Conservation (phyloP, 2,888 invertebrate species). For the Cetonia aurata region DNA sequence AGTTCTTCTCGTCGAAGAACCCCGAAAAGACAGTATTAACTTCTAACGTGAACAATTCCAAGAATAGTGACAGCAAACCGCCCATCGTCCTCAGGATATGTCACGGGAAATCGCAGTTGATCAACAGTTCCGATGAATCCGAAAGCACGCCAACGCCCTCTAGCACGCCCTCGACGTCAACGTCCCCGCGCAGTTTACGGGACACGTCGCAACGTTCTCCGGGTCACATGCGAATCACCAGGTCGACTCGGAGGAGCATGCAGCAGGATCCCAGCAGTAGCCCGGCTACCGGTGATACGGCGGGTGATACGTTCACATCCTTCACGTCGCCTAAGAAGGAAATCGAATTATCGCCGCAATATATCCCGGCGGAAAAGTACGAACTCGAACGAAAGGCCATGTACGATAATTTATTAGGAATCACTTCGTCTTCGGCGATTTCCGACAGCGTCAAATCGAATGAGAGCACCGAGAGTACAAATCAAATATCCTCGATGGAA, state of each 20-base stretch:
- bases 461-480: conserved; percentile 11
- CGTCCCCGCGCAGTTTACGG: conserved; percentile 64
- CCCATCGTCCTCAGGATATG: conserved; percentile 91
- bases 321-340: conserved; percentile 63
- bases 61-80: conserved; percentile 67
- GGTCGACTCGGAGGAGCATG: conserved; percentile 65
- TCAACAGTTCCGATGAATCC: conserved; percentile 67
- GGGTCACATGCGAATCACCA: conserved; percentile 62
- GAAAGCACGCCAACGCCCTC: conserved; percentile 69
- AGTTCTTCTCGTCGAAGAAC: conserved; percentile 63
- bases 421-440: conserved; percentile 52
- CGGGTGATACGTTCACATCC: conserved; percentile 57
- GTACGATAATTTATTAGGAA: conserved; percentile 65
- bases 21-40: conserved; percentile 61
- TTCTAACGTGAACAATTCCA: conserved; percentile 61
- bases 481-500: conserved; percentile 8
- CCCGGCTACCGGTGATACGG: conserved; percentile 63
- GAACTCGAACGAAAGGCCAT: conserved; percentile 66
- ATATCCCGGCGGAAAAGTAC: conserved; percentile 67
- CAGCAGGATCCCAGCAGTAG: conserved; percentile 65
- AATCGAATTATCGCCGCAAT: conserved; percentile 63
- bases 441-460: conserved; percentile 8
- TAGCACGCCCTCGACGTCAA: conserved; percentile 70
- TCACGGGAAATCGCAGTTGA: conserved; percentile 74
- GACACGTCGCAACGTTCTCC: conserved; percentile 55